These are phyloP conservation scores for Anser brachyrhynchus DNA, from an alignment of 2,113 vertebrate genomes.

Conservation along the genomic window DNA sequence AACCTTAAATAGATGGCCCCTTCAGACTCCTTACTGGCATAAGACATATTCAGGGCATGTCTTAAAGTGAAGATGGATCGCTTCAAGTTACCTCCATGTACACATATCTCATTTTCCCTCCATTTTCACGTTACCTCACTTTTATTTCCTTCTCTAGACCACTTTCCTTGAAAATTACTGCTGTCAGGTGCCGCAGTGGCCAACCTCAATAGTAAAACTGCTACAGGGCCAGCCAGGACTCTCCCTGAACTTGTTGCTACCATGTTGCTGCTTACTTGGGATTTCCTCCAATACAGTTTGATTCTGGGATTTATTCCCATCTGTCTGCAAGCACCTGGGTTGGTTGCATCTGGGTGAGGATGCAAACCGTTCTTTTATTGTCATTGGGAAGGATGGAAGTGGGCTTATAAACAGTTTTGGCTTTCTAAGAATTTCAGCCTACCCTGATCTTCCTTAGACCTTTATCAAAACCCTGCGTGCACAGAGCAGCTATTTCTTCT, in stretches of 20 bases:
- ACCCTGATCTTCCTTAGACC: neutral
- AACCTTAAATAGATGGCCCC: neutral
- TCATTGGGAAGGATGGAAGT: neutral
- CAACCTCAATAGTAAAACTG: neutral
- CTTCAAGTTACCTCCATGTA: neutral
- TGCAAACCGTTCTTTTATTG: neutral
- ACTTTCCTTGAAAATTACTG: neutral
- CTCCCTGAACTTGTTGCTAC: neutral
- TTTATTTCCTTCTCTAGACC: neutral
- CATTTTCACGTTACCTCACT: neutral
- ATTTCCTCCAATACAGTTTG: neutral
- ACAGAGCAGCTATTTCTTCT: neutral
- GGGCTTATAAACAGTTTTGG: neutral
- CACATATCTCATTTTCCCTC: neutral
- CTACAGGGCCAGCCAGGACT: accelerated
- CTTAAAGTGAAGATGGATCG: neutral
- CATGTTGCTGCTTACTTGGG: neutral
- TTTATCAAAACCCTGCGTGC: neutral
- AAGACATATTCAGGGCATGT: neutral
- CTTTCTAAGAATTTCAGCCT: neutral
- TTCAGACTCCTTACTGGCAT: neutral
- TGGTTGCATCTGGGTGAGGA: neutral
- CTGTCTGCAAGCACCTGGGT: neutral
- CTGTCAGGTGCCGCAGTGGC: neutral
- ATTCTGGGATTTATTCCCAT: neutral